Percentiles rank a stretch among this genome's conserved stretches.
phyloP scores from a whole-genome alignment of 2,113 vertebrate species.

The Callorhinus ursinus region DNA sequence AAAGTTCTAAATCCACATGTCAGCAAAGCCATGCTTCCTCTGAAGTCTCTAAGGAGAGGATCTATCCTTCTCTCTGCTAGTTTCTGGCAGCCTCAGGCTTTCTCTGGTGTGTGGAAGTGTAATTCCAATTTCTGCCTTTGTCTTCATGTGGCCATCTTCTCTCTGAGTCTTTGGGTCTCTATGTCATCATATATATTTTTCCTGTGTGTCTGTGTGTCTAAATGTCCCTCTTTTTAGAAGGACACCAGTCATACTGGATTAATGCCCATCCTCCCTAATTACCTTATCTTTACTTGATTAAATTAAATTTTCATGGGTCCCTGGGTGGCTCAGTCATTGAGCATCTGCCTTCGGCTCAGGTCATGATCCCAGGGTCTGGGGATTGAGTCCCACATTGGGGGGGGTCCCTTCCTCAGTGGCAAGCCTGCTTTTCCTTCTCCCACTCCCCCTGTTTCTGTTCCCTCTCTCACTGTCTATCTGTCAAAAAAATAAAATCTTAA shows the following conservation, averaged over 20 bases:
- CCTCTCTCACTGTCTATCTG: too few relatives aligned
- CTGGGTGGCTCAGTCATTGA: too few relatives aligned
- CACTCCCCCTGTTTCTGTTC: too few relatives aligned
- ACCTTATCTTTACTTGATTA: background rate
- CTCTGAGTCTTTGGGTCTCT: background rate
- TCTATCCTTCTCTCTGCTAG: background rate
- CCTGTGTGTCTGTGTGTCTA: background rate
- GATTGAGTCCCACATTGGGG: too few relatives aligned
- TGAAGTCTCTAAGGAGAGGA: rapidly evolving
- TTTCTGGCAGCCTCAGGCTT: background rate
- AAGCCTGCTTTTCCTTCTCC: too few relatives aligned
- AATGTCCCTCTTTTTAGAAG: background rate
- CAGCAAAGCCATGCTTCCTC: rapidly evolving
- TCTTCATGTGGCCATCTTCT: rapidly evolving
- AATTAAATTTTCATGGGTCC: background rate
- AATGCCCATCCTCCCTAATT: background rate
- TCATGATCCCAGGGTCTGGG: too few relatives aligned
- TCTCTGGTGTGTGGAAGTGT: background rate
- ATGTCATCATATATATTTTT: background rate
- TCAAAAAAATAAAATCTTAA: too few relatives aligned
- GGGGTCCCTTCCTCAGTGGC: too few relatives aligned
- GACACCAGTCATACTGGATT: background rate
- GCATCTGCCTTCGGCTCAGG: too few relatives aligned
- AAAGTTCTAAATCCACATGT: background rate
- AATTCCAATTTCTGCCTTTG: background rate